phyloP scores from a whole-genome alignment of 1,140 invertebrate species.

The Tachypleus tridentatus region DNA sequence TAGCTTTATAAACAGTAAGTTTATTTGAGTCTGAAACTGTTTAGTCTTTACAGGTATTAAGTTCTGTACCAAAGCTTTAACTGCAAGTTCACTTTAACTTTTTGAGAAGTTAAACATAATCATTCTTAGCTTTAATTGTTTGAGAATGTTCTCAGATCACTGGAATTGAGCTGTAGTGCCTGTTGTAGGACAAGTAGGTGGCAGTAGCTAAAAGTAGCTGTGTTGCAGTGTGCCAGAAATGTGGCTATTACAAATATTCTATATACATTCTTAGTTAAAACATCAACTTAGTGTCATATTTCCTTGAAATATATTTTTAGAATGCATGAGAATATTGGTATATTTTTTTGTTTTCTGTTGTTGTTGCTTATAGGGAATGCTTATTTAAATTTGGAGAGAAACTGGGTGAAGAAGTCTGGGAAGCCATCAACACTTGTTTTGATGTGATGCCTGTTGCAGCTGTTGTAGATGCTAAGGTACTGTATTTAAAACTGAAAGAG shows the following conservation, averaged over 20 bases:
- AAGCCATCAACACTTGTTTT: conserved; percentile 53
- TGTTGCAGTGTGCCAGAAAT: neutral
- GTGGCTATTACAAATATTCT: neutral
- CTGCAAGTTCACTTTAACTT: no score
- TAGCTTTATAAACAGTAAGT: neutral
- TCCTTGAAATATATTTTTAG: neutral
- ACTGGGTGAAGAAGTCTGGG: conserved; percentile 49
- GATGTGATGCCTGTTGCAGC: conserved; percentile 56
- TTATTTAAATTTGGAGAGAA: conserved; percentile 50
- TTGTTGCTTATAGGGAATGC: conserved; percentile 39
- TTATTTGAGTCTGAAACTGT: neutral
- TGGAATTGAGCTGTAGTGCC: no score
- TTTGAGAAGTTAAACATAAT: no score
- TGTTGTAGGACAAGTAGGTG: no score
- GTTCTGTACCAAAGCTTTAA: no score
- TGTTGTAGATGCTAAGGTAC: conserved; percentile 51
- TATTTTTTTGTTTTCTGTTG: conserved; percentile 5
- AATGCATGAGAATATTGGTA: neutral
- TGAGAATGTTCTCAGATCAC: no score
- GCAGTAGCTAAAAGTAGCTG: neutral
- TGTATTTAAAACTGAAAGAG: neutral
- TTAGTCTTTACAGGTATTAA: no score
- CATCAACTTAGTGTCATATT: neutral
- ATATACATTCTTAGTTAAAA: neutral
- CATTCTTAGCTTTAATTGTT: no score